These are phyloP conservation scores for Rhagoletis zephyria DNA, from an alignment of 1,140 invertebrate genomes.

Conservation along the genomic window DNA sequence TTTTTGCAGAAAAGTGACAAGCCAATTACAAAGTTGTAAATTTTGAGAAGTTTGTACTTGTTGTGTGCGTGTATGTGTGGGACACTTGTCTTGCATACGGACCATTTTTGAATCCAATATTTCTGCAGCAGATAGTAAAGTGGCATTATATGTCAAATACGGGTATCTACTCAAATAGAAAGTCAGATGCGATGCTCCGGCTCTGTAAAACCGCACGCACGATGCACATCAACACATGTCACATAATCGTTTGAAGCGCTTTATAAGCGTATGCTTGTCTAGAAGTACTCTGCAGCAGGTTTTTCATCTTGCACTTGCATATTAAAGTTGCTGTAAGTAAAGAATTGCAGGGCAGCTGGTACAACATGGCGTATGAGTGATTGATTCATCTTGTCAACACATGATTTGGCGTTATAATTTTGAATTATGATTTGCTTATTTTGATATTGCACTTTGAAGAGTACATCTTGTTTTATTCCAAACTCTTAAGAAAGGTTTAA, in stretches of 20 bases:
- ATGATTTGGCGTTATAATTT: background rate
- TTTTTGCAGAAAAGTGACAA: background rate
- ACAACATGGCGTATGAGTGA: slow-evolving; percentile 6
- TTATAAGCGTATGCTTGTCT: background rate
- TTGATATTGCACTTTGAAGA: background rate
- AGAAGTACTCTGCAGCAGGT: background rate
- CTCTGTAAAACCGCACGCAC: background rate
- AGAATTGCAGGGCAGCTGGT: background rate
- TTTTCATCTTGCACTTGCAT: background rate
- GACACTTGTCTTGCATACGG: background rate
- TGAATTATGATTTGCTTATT: too few relatives aligned
- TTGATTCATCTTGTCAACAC: slow-evolving; percentile 4
- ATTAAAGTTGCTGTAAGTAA: background rate
- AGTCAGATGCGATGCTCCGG: background rate
- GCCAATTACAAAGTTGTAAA: background rate
- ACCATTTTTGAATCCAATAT: background rate
- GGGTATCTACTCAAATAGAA: too few relatives aligned
- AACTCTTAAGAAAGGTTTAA: too few relatives aligned
- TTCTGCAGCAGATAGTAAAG: background rate
- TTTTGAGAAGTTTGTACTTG: background rate
- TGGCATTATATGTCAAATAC: background rate
- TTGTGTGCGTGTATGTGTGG: background rate
- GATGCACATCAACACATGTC: background rate
- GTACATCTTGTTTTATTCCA: background rate
- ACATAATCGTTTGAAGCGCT: slow-evolving; percentile 13